Evolutionary conservation across 1,140 invertebrate genomes (phyloP).

Genomic region (Eurytemora carolleeae): DNA sequence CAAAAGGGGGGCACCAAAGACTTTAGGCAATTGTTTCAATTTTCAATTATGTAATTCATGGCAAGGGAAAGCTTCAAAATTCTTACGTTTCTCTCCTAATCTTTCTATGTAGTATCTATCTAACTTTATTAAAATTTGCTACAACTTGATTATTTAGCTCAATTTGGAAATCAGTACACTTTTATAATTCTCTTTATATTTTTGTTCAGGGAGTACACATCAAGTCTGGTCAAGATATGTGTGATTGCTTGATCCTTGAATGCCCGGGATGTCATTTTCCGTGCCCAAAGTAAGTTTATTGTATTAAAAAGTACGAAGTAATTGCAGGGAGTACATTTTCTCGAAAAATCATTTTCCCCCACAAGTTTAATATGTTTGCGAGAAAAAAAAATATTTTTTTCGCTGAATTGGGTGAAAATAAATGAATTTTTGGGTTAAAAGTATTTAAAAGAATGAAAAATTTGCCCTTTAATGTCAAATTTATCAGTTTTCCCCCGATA

Average conservation of each 20-base stretch:
- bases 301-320: neutral
- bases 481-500: no score
- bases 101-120: neutral
- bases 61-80: neutral
- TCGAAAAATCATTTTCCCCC: neutral
- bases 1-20: no score
- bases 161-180: no score
- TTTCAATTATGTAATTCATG: neutral
- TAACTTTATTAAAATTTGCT: no score
- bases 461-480: neutral
- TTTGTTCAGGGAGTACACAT: slow-evolving; percentile 20
- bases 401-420: neutral
- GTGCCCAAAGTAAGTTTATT: slow-evolving; percentile 38
- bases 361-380: neutral
- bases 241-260: slow-evolving; percentile 46
- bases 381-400: no score
- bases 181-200: slow-evolving; percentile 3
- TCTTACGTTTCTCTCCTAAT: neutral
- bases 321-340: neutral
- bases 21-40: neutral
- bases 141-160: no score
- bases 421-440: neutral
- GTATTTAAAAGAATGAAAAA: neutral
- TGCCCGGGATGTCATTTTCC: slow-evolving; percentile 60
- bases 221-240: slow-evolving; percentile 41